Base-by-base conservation (phyloP, 92 coral and sea anemone genomes). In the Galaxea fascicularis region DNA sequence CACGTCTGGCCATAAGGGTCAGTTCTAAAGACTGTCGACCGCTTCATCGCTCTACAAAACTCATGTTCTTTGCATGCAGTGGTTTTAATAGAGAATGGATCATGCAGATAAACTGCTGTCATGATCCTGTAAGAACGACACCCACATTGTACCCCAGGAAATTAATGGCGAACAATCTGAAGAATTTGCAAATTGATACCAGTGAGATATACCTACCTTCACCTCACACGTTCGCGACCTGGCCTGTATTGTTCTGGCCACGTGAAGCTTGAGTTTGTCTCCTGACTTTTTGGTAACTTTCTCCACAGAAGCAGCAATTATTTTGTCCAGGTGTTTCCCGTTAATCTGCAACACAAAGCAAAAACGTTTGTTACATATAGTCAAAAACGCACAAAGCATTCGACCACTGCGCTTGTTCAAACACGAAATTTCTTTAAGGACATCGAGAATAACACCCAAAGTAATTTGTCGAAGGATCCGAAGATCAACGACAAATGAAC, bases 241-340 rank as follows among this genome's bases (percentile, higher is more conserved):
- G 15, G 77, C 74, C 39, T 82, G 79, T 28, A 92, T 86, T 30
- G 92, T 93, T 63, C 99, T 90, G 1, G 99, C 80, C 49, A 96
- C 89, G 59, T 96, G 89, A 80, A 96, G 89, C 51, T 89, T 92
- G 84, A 96, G 89, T 67, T 94, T 96, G 39, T 96, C 99, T 68
- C 97, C 96, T 28, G 93, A 81, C 65, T 93, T 91, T 86, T 96
- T 96, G 79, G 91, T 87, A 17, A 90, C 91, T 76, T 96, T 96
- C n/a, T 96, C 99, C 21, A 96, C 71, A 17, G 99, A 94, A 25
- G 98, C 88, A 39, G 95, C 92, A 46, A 96, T 88, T 52, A 96
- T 93, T 73, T 96, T 96, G 72, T 95, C 95, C 73, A 96, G 89
- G 53, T 94, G 98, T 77, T 96, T 96, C 3, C 98, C 99, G 82